Percentiles rank a stretch among this genome's conserved stretches.
These are phyloP conservation scores for Holocentrus rufus DNA, from an alignment of 2,797 vertebrate genomes.

Conservation along the genomic window DNA sequence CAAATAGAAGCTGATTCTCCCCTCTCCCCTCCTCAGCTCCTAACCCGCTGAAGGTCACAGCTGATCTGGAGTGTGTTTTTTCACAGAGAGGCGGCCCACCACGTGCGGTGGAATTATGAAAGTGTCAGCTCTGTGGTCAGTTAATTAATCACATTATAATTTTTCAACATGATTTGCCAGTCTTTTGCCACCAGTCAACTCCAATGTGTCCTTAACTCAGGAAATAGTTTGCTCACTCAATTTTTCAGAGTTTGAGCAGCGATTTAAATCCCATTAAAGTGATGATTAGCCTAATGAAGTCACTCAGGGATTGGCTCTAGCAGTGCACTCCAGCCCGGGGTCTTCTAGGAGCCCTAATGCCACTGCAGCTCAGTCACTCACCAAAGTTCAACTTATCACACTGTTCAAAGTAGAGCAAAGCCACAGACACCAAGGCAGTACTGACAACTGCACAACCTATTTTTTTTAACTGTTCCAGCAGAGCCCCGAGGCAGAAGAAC, in stretches of 20 bases:
- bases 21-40: not conserved
- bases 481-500: not conserved
- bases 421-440: constrained; percentile 4
- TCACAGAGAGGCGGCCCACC: constrained; percentile 4
- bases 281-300: constrained; percentile 70
- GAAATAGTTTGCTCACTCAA: constrained; percentile 56
- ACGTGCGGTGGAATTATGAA: constrained; percentile 7
- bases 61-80: constrained; percentile 11
- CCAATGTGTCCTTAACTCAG: constrained; percentile 57
- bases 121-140: constrained; percentile 42
- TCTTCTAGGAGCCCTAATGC: constrained; percentile 25
- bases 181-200: constrained; percentile 39
- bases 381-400: constrained; percentile 16
- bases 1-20: not conserved
- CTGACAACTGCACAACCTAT: not conserved
- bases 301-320: constrained; percentile 46
- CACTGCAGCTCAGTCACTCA: constrained; percentile 30
- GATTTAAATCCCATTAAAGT: constrained; percentile 69
- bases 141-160: constrained; percentile 53
- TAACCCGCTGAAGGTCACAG: constrained; percentile 21
- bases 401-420: constrained; percentile 8
- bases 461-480: not conserved
- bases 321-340: constrained; percentile 15
- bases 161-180: constrained; percentile 38
- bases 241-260: constrained; percentile 61